These are phyloP conservation scores for Muntiacus reevesi DNA, from an alignment of 2,113 vertebrate species.

Conservation along the genomic window DNA sequence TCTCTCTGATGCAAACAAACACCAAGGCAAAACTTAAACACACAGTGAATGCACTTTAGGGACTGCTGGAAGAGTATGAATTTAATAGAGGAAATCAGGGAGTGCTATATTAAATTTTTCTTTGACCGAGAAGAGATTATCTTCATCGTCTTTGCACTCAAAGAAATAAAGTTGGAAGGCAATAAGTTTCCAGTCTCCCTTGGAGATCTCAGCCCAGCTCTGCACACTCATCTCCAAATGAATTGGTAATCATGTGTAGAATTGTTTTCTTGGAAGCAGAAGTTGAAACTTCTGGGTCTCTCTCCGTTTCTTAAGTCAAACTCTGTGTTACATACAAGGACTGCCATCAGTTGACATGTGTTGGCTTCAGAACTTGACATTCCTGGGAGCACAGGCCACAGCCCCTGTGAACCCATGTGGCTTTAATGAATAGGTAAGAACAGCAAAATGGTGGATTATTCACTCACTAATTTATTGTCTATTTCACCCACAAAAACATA, in stretches of 20 bases:
- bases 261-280: background rate
- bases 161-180: conserved; percentile 11
- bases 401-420: background rate
- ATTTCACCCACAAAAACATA: background rate
- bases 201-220: background rate
- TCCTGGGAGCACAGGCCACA: background rate
- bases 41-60: background rate
- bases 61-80: background rate
- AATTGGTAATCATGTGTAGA: background rate
- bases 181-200: conserved; percentile 14
- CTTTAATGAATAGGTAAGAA: too few relatives aligned
- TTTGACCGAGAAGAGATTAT: conserved; percentile 33
- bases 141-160: background rate
- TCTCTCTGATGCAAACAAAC: conserved; percentile 1
- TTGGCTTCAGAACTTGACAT: background rate
- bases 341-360: rapidly evolving
- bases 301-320: background rate
- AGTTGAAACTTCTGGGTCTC: background rate
- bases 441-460: rapidly evolving
- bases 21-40: background rate
- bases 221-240: background rate
- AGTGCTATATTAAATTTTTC: conserved; percentile 17
- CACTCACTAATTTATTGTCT: background rate
- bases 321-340: too few relatives aligned
- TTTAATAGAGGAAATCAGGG: conserved; percentile 1